Conservation (phyloP, 1,140 invertebrate genomes). For the Panagrolaimus sp. region DNA sequence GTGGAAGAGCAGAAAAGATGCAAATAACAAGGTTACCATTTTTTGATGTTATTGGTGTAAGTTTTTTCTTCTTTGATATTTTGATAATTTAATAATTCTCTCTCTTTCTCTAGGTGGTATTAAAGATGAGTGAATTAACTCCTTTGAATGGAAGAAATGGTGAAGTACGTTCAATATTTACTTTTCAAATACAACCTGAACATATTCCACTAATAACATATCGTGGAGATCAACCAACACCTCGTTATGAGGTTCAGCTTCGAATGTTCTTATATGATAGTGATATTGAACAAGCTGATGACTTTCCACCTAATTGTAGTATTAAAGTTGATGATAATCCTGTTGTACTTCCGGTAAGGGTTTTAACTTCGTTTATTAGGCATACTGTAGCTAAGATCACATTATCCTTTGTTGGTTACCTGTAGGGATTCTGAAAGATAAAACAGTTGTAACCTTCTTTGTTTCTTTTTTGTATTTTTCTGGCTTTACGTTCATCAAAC, state of each 20-base stretch:
- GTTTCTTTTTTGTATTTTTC: too few species aligned
- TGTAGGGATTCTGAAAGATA: too few species aligned
- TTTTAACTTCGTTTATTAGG: too few species aligned
- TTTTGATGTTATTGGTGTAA: slow-evolving; percentile 26
- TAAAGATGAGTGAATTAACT: slow-evolving; percentile 28
- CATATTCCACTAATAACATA: slow-evolving; percentile 22
- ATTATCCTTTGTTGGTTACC: too few species aligned
- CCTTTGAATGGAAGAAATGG: slow-evolving; percentile 24
- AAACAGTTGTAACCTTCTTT: too few species aligned
- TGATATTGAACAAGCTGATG: slow-evolving; percentile 85
- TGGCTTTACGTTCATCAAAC: too few species aligned
- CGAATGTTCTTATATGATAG: slow-evolving; percentile 81
- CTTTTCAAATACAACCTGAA: slow-evolving; percentile 19
- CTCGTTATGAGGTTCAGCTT: slow-evolving; percentile 65
- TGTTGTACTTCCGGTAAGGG: slow-evolving; percentile 82
- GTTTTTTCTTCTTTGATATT: neutral
- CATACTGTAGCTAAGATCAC: too few species aligned
- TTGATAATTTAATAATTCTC: neutral
- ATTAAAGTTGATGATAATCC: slow-evolving; percentile 92
- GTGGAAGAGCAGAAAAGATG: slow-evolving; percentile 14
- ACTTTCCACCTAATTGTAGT: slow-evolving; percentile 82
- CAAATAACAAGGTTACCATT: slow-evolving; percentile 26
- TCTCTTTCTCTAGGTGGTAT: slow-evolving; percentile 18
- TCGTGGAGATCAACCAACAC: slow-evolving; percentile 24
- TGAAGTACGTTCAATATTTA: slow-evolving; percentile 6